phyloP scores from a whole-genome alignment of 1,140 invertebrate genomes.

The Drosophila azteca region DNA sequence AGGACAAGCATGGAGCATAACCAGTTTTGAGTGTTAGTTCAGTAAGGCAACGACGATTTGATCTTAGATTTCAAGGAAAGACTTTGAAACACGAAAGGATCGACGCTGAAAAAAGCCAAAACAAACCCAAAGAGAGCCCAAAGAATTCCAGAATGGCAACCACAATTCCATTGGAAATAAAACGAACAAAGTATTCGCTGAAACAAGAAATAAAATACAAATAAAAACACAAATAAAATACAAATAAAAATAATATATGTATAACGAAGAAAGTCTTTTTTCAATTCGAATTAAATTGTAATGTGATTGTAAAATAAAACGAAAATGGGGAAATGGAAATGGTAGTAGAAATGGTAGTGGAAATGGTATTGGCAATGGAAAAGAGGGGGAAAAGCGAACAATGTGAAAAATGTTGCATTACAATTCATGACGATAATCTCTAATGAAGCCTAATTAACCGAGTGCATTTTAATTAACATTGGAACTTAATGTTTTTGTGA shows the following conservation, averaged over 20 bases:
- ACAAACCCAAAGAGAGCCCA: slow-evolving; percentile 6
- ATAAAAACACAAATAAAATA: slow-evolving; percentile 1
- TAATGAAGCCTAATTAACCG: slow-evolving; percentile 43
- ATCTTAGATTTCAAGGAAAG: slow-evolving; percentile 51
- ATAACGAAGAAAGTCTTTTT: slow-evolving; percentile 18
- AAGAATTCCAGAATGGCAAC: slow-evolving; percentile 37
- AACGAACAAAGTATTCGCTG: slow-evolving; percentile 39
- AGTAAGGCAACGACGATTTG: slow-evolving; percentile 57
- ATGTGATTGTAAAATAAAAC: slow-evolving; percentile 59
- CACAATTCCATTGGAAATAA: slow-evolving; percentile 74
- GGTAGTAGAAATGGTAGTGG: neutral
- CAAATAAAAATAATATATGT: neutral
- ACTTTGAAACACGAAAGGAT: slow-evolving; percentile 28
- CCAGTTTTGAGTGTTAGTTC: neutral
- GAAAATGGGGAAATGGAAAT: neutral
- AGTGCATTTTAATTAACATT: slow-evolving; percentile 38
- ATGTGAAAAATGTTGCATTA: slow-evolving; percentile 32
- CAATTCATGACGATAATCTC: slow-evolving; percentile 47
- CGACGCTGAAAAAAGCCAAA: neutral
- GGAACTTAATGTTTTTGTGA: slow-evolving; percentile 29
- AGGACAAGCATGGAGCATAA: neutral
- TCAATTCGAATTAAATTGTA: slow-evolving; percentile 66
- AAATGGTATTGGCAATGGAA: slow-evolving; percentile 6
- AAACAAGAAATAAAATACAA: slow-evolving; percentile 7
- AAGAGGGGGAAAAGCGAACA: slow-evolving; percentile 13